Evolutionary conservation across 2,888 invertebrate species (phyloP).

Genomic region (Lottia scabra): DNA sequence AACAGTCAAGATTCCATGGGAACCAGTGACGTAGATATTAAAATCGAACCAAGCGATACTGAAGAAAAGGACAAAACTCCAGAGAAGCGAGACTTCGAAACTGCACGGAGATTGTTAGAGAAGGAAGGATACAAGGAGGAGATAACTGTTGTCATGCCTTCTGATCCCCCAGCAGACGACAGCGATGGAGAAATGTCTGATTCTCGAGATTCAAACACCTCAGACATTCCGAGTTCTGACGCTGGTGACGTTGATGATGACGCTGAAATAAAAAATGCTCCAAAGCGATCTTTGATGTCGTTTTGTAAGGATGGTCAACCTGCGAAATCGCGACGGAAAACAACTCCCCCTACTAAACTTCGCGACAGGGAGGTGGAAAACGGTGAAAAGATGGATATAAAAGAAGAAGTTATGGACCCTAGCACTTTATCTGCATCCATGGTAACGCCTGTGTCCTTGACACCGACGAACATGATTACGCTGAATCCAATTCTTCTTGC

Average conservation of each 20-base stretch:
- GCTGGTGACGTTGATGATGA: slow-evolving; percentile 21
- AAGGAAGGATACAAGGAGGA: slow-evolving; percentile 55
- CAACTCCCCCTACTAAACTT: slow-evolving; percentile 38
- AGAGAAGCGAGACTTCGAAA: slow-evolving; percentile 20
- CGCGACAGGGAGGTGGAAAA: slow-evolving; percentile 6
- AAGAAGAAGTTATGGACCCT: slow-evolving; percentile 30
- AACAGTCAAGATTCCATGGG: background rate
- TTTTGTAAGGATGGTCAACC: slow-evolving; percentile 32
- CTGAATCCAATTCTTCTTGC: slow-evolving; percentile 33
- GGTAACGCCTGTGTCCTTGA: slow-evolving; percentile 35
- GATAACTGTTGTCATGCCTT: slow-evolving; percentile 61
- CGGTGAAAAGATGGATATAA: slow-evolving; percentile 4
- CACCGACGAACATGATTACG: slow-evolving; percentile 21
- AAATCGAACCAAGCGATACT: background rate
- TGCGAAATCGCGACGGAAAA: slow-evolving; percentile 41
- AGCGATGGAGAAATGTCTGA: slow-evolving; percentile 20
- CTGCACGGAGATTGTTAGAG: slow-evolving; percentile 44
- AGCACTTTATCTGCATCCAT: slow-evolving; percentile 38
- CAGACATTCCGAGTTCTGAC: slow-evolving; percentile 27
- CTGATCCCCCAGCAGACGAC: slow-evolving; percentile 34
- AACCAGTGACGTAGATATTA: background rate
- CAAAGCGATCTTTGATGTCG: slow-evolving; percentile 46
- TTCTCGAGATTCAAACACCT: slow-evolving; percentile 36
- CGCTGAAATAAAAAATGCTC: slow-evolving; percentile 52
- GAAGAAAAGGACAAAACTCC: slow-evolving; percentile 1